Conservation (phyloP, 53 echinoderm and acorn worm genomes). For the Astropecten irregularis region DNA sequence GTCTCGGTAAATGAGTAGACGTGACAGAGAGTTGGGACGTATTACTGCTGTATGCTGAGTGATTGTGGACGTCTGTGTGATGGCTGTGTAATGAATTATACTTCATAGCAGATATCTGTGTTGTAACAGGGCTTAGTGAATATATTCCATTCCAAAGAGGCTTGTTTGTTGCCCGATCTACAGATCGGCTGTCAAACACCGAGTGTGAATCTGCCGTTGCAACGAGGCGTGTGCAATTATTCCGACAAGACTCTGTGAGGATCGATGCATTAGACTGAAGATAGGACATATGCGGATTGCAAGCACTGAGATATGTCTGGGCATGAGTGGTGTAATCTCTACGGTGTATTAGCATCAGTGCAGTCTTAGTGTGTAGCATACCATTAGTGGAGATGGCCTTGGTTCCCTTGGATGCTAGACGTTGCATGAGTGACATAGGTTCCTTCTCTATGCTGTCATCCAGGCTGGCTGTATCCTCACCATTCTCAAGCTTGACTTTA, state of each 20-base stretch:
- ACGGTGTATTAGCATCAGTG: not conserved
- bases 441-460: constrained; percentile 61
- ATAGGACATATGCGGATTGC: too few species aligned
- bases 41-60: not conserved
- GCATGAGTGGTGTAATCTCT: constrained; percentile 20
- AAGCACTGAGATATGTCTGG: too few species aligned
- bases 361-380: constrained; percentile 16
- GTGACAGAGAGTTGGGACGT: not conserved
- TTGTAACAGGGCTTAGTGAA: too few species aligned
- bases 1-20: not conserved
- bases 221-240: too few species aligned
- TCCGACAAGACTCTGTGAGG: too few species aligned
- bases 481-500: constrained; percentile 47
- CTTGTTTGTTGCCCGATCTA: too few species aligned
- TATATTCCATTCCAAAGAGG: too few species aligned
- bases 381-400: constrained; percentile 55
- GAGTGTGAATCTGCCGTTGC: too few species aligned
- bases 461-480: constrained; percentile 19
- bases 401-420: constrained; percentile 74
- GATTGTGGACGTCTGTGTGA: not conserved
- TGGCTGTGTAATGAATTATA: not conserved
- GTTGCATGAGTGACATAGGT: constrained; percentile 76
- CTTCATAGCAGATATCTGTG: too few species aligned
- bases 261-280: too few species aligned
- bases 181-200: too few species aligned